Evolutionary conservation across 2,113 vertebrate species (phyloP).

Genomic region (Daphoenositta chrysoptera): DNA sequence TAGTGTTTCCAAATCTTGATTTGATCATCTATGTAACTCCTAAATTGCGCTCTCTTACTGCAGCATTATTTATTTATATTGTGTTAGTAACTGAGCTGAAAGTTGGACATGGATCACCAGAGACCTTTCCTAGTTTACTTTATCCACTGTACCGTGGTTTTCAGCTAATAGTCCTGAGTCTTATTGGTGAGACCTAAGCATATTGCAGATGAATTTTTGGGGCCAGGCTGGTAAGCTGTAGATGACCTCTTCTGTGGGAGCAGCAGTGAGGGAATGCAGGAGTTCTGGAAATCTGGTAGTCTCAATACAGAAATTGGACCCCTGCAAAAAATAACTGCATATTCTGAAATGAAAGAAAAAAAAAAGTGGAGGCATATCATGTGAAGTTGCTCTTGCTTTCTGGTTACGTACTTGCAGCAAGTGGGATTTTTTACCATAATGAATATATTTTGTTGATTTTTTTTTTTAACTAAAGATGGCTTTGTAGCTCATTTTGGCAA

Average conservation of each 20-base stretch:
- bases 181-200: neutral
- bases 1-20: neutral
- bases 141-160: fast-evolving
- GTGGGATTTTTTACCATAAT: neutral
- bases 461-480: neutral
- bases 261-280: neutral
- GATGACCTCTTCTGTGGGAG: neutral
- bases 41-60: neutral
- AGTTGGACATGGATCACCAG: neutral
- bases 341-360: neutral
- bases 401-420: neutral
- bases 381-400: fast-evolving
- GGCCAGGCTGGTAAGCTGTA: neutral
- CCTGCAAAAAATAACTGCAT: neutral
- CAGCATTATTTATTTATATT: neutral
- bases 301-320: neutral
- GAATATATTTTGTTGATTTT: fast-evolving
- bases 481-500: neutral
- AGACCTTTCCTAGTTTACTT: neutral
- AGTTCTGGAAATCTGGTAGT: neutral
- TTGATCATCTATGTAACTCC: neutral
- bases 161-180: fast-evolving
- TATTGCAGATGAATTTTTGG: neutral
- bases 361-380: neutral
- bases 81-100: neutral